Percentiles rank a stretch among this genome's conserved stretches.
phyloP scores from a whole-genome alignment of 2,888 invertebrate species.

The Punctoribates punctum region DNA sequence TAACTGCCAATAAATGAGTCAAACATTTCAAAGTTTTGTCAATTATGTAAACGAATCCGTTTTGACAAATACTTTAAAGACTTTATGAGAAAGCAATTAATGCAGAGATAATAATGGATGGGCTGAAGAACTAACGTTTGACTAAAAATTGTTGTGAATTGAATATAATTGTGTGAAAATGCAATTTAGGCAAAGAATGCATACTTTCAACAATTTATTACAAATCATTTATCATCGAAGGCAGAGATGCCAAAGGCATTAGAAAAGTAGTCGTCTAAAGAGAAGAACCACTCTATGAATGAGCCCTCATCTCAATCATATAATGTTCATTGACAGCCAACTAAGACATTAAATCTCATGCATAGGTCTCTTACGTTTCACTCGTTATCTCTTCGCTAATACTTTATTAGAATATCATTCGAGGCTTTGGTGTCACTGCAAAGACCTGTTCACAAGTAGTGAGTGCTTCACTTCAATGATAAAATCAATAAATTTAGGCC shows the following conservation, averaged over 20 bases:
- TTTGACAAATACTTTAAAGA: too few species aligned
- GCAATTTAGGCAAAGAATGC: conserved; percentile 10
- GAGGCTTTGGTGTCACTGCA: neutral
- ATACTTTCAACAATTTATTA: conserved; percentile 25
- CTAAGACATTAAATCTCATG: conserved; percentile 15
- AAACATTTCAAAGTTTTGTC: too few species aligned
- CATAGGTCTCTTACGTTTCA: neutral
- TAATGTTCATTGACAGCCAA: neutral
- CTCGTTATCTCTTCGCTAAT: neutral
- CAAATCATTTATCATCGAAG: conserved; percentile 10
- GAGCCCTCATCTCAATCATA: neutral
- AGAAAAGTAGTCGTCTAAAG: neutral
- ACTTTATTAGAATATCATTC: conserved; percentile 1
- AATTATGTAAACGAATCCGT: too few species aligned
- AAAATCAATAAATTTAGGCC: neutral
- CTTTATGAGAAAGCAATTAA: too few species aligned
- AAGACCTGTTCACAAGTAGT: neutral
- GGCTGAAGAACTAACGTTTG: too few species aligned
- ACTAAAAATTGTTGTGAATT: neutral
- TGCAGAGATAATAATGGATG: too few species aligned
- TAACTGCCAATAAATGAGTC: too few species aligned
- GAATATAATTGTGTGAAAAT: neutral
- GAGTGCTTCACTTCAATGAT: neutral
- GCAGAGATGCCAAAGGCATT: conserved; percentile 4
- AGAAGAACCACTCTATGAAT: neutral